Base-by-base conservation (phyloP, 2,797 vertebrate genomes). In the Emydoidea blandingii region DNA sequence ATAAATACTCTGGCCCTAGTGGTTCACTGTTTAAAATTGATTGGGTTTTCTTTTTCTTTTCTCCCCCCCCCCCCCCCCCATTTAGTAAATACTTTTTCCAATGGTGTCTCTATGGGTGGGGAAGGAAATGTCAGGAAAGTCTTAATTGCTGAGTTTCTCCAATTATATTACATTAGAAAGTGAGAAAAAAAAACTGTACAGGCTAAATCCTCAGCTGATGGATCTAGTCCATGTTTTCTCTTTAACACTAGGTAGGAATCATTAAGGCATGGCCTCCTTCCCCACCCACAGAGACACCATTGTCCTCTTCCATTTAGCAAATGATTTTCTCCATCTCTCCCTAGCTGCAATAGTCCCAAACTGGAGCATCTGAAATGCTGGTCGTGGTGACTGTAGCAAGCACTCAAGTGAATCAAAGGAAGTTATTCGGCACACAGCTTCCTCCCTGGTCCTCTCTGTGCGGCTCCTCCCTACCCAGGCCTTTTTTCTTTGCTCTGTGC, bases 1-100 rank as follows among this genome's bases (percentile, higher is more conserved):
- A 72, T 41, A 72, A 23, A 41, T 72, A 23, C n/a, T 41, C 68
- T 72, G n/a, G 18, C 37, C 18, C 34, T 41, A 72, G 68, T 12
- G 65, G n/a, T 41, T 72, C 21, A 37, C 65, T 72, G 68, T 72
- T 72, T n/a, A 37, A 68, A 37, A 68, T 21, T 37, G 65, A 68
- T 68, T 68, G 31, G 54, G 19, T 57, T 25, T 54, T 54, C 23
- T 54, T 50, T 50, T 5, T 5, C 50, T 50, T 15, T 5, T 10
- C 47, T 10, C 6, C 8, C 47, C 47, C 14, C 5, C 14, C 50
- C 18, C 3, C 1, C 2, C 6, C 52, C 6, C 21, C 21, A 31
- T 59, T 59, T 31, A 34, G 12, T 62, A 34, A 62, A 62, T 59
- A 31, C 57, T 59, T 29, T 62, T 62, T 62, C 29, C 29, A 29